Conservation (phyloP, 1,140 invertebrate genomes). For the Artemia franciscana region DNA sequence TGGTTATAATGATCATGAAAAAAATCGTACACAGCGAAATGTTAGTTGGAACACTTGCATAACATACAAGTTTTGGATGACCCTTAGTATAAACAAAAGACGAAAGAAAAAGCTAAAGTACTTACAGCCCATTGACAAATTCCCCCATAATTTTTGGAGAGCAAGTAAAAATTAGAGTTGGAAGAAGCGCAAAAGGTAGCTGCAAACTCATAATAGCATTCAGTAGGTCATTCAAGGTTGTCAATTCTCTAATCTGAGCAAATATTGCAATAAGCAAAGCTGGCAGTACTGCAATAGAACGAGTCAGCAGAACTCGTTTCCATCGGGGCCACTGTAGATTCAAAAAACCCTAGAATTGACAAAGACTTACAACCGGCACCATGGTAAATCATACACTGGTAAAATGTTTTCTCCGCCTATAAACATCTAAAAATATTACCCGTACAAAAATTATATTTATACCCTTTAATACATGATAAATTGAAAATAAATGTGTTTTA, state of each 20-base stretch:
- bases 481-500: too few species aligned
- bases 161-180: slow-evolving; percentile 67
- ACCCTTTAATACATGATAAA: too few species aligned
- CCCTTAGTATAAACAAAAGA: not conserved
- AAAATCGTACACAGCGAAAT: not conserved
- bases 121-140: slow-evolving; percentile 47
- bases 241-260: slow-evolving; percentile 44
- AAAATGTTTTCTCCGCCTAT: too few species aligned
- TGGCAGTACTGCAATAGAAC: slow-evolving; percentile 64
- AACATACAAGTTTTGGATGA: slow-evolving; percentile 3
- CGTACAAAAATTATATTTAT: too few species aligned
- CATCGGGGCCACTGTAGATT: slow-evolving; percentile 67
- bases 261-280: slow-evolving; percentile 60
- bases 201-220: slow-evolving; percentile 74
- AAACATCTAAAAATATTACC: too few species aligned
- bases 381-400: too few species aligned
- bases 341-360: slow-evolving; percentile 45
- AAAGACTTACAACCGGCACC: too few species aligned
- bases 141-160: slow-evolving; percentile 56
- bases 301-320: slow-evolving; percentile 64
- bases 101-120: slow-evolving; percentile 9
- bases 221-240: slow-evolving; percentile 64
- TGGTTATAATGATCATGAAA: slow-evolving; percentile 2
- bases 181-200: slow-evolving; percentile 56
- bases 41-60: not conserved